Evolutionary conservation across 2,113 vertebrate genomes (phyloP).

Genomic region (Parotia lawesii): DNA sequence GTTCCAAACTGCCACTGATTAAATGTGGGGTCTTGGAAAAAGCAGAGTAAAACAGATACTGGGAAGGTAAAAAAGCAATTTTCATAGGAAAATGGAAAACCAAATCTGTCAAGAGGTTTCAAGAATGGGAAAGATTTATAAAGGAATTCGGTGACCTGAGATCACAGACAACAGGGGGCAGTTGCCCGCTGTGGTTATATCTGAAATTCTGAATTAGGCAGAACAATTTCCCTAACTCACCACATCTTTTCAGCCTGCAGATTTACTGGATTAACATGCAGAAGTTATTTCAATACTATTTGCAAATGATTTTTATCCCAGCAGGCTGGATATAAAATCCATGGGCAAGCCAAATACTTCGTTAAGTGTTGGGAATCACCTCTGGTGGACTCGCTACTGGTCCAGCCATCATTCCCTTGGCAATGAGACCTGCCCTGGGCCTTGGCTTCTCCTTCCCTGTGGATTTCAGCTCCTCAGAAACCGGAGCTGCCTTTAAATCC

Average conservation of each 20-base stretch:
- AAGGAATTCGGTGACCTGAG: not conserved
- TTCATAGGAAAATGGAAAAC: not conserved
- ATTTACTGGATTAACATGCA: not conserved
- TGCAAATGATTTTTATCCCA: not conserved
- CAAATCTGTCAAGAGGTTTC: not conserved
- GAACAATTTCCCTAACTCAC: not conserved
- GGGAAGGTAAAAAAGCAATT: not conserved
- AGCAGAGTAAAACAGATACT: not conserved
- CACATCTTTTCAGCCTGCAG: not conserved
- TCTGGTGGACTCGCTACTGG: constrained; percentile 74
- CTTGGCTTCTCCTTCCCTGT: constrained; percentile 62
- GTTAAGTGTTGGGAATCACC: constrained; percentile 52
- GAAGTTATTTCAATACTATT: not conserved
- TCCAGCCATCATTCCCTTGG: constrained; percentile 82
- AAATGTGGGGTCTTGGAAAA: not conserved
- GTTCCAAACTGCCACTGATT: not conserved
- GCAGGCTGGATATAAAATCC: not conserved
- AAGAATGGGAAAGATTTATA: not conserved
- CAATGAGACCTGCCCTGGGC: constrained; percentile 71
- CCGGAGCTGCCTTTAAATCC: not conserved
- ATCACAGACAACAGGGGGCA: not conserved
- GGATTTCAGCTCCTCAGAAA: constrained; percentile 51
- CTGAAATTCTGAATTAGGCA: not conserved
- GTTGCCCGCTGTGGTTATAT: not conserved
- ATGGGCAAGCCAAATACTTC: not conserved